Base-by-base conservation (phyloP, 2,888 invertebrate species). In the Pemphredon lugubris region DNA sequence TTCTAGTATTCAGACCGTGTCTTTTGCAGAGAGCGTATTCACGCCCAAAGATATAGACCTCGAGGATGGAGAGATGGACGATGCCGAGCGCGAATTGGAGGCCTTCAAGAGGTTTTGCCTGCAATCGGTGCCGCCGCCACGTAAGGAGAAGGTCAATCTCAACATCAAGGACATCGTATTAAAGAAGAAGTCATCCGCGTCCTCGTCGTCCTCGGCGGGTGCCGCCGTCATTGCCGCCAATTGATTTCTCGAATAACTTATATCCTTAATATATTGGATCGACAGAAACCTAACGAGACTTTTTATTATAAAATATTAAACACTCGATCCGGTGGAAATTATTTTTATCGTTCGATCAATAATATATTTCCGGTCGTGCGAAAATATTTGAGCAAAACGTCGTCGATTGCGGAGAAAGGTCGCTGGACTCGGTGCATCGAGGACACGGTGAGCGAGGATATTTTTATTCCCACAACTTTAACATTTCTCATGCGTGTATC, bases 61-160 rank as follows among this genome's bases (percentile, higher is more conserved):
- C 72, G 95, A 96, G 88, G 92, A 95, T 75, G 95, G 94, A 14
- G 93, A 94, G 39, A 92, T 96, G 85, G 96, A 96, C 86, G 94
- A 94, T 60, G 94, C 94, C 34, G 96, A 96, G 84, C 91, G 95
- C 1, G 96, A 96, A 87, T 91, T 96, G 75, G 96, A 97, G 87
- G 95, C 95, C 1, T 96, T 97, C 90, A 97, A 97, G 89, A 93
- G 96, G 16, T 96, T 96, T 90, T 96, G 96, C 80, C 94, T 95
- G 85, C 95, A 95, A 88, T 96, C 96, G 73, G 94, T 96, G 74
- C 94, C 95, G 54, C 93, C 94, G 0, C 93, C 94, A 73, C 92
- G 94, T 80, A 94, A 95, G 86, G 95, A 95, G 74, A 94, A 94
- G 90, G 94, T 94, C 82, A 94, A 95, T 89, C 92, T 96, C 82